Base-by-base conservation (phyloP, 2,888 invertebrate species). In the Phymatocera aterrima region DNA sequence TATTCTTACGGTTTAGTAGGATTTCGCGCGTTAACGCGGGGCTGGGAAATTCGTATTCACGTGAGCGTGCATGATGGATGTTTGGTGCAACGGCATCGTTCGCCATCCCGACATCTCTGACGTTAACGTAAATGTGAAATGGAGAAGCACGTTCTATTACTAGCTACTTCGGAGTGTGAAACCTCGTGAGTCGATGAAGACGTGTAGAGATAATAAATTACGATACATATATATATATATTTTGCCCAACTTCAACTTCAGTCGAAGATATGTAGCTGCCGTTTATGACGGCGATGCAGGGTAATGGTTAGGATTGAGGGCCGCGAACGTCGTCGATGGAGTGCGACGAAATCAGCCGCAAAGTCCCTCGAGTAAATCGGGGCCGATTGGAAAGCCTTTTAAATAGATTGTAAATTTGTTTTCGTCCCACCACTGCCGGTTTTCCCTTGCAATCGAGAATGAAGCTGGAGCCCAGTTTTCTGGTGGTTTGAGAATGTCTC, bases 341-440 rank as follows among this genome's bases (percentile, higher is more conserved):
- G 54, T 51, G 65, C 68, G 78, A 68, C 78, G 68, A 78, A 78
- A 37, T 75, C 75, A 60, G 57, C 75, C 75, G 57, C 75, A 57
- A 75, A 54, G 54, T 75, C 75, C 75, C 77, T 21, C 57, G 74
- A 78, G 68, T 77, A 68, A 85, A 80, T 84, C 84, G 84, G 83
- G 43, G 82, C 82, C 83, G 84, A 86, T 86, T 85, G 86, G 83
- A 85, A 84, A 84, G 84, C 84, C 84, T 84, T 85, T 85, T 85
- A 88, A 86, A 84, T 83, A 84, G 86, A 88, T 87, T 87, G 85
- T 86, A 86, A 86, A 86, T 85, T 87, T 85, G 83, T 85, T 83
- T 85, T 83, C 80, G 77, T 80, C 68, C 64, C 79, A 70, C 68
- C 75, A 43, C 80, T 77, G 80, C 78, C 51, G 77, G 72, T n/a